Evolutionary conservation across 2,113 vertebrate genomes (phyloP).

Genomic region (Ceratotherium simum): DNA sequence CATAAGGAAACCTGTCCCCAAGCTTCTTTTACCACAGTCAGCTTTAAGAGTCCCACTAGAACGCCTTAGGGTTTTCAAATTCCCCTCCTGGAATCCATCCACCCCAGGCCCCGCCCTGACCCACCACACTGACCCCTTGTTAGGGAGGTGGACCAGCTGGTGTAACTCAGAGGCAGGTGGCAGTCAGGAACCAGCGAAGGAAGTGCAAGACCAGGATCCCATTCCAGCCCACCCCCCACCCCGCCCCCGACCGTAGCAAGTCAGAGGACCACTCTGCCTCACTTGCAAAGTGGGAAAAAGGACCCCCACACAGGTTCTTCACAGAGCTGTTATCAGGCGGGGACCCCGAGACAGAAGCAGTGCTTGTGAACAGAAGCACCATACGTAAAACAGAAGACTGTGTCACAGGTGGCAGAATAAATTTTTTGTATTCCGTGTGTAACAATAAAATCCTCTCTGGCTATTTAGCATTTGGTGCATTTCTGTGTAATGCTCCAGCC

Average conservation of each 20-base stretch:
- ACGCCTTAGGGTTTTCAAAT: background rate
- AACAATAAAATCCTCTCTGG: background rate
- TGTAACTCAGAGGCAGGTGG: background rate
- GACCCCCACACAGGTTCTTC: background rate
- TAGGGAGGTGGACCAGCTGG: background rate
- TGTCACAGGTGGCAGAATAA: too few species aligned
- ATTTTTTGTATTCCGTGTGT: rapidly evolving
- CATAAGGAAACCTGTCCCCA: background rate
- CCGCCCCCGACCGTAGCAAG: background rate
- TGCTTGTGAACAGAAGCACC: background rate
- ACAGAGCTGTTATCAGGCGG: background rate
- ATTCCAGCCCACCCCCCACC: background rate
- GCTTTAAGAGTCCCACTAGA: background rate
- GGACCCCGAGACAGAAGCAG: background rate
- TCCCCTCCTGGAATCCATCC: background rate
- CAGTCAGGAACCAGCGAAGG: background rate
- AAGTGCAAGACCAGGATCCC: background rate
- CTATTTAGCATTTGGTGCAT: background rate
- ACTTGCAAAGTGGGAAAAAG: background rate
- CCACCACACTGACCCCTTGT: background rate
- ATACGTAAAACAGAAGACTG: background rate
- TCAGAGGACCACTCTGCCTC: background rate
- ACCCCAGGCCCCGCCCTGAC: background rate
- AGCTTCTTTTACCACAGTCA: background rate
- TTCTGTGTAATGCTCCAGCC: too few species aligned